Base-by-base conservation (phyloP, 2,888 invertebrate genomes). In the Drosophila demipolita region DNA sequence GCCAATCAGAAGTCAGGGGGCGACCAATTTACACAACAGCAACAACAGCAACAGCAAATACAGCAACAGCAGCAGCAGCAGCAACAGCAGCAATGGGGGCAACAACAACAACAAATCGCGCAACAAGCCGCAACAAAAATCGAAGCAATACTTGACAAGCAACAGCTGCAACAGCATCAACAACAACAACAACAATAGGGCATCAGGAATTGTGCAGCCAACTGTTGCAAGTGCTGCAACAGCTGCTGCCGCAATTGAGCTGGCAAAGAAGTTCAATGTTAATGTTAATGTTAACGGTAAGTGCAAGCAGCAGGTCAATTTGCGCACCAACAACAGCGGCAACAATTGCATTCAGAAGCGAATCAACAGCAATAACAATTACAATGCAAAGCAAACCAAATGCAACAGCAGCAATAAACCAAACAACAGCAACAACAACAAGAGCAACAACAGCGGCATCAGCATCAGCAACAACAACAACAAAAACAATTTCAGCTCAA, bases 41-140 rank as follows among this genome's bases (percentile, higher is more conserved):
- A 62, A 54, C 53, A 26, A 1, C 17, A 35, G 20, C 32, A 71
- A 42, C 52, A 52, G 1, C 20, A 17, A 45, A n/a, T n/a, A n/a
- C 58, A 71, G 45, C 61, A 38, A 61, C 64, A 53, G 50, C 65
- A 67, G 35, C 60, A n/a, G 12, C 68, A 42, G 35, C 61, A 26
- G 15, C 40, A 52, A 7, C 36, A 45, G 4, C 45, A 45, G 1
- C 45, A 23, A 4, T 4, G 42, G 42, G 3, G 15, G 33, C 23
- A 23, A 23, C 23, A 23, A 1, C 50, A 59, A 17, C 69, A 59
- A 40, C 52, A 86, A 78, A 54, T 35, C 80, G n/a, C 88, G 86
- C 2, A 54, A 75, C 64, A 73, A 91, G 84, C 76, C 90, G 52
- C 74, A 79, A 12, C 60, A 63, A 20, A 83, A 83, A 62, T 29